Base-by-base conservation (phyloP, 2,113 vertebrate species). In the Xenopus borealis region DNA sequence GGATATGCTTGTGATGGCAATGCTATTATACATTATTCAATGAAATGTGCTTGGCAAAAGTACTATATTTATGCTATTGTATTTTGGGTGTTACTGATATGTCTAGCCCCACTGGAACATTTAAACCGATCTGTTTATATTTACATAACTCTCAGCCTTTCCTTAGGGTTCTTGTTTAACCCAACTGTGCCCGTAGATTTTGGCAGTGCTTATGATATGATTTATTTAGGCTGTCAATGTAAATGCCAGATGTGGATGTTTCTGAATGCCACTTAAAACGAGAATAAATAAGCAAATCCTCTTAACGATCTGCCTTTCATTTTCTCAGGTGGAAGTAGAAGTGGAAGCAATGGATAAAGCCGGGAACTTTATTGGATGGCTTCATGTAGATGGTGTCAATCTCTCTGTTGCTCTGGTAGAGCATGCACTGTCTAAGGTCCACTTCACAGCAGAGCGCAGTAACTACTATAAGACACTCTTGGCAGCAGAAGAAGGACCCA, bases 341-440 rank as follows among this genome's bases (percentile, higher is more conserved):
- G 97, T 99, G 79, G 97, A 99, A 81, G 94, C 91, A 90, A 99
- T 98, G 97, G 97, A 98, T 85, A 99, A 98, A 79, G 97, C 96
- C 0, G 96, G 97, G 40, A 99, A 98, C 87, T 98, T 99, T 88
- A 99, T 99, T 64, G 96, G 97, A 67, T 99, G 97, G 97, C 90
- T 98, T 85, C 97, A 99, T 89, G 91, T 95, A 0, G 97, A 98
- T 9, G 90, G 96, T 0, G 57, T 91, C 69, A 98, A 98, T 87
- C 89, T 98, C 67, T 98, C 96, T 0, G 93, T 98, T 79, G 88
- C 95, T 0, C 87, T 99, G 86, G 97, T 99, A 76, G 96, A 98
- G 71, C 94, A 92, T 0, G 94, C 94, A 0, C 92, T 99, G 53
- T 99, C 97, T 69, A 96, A 94, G 85, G 95, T 99, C 16, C 97